Conservation (phyloP, 2,888 invertebrate genomes). For the Hofmannophila pseudospretella region DNA sequence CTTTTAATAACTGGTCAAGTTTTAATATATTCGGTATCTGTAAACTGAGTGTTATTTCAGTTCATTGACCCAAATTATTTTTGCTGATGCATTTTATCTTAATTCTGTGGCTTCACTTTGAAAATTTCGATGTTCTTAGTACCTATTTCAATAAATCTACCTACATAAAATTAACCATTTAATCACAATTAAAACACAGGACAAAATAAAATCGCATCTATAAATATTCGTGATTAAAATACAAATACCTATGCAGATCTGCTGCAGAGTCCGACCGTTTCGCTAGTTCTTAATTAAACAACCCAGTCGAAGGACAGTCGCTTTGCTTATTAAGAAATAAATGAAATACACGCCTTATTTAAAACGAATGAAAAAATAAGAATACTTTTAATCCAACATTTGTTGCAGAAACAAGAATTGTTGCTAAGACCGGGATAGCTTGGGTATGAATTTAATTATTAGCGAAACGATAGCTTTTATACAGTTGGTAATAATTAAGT, state of each 20-base stretch:
- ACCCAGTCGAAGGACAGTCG: conserved; percentile 37
- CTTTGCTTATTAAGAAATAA: conserved; percentile 64
- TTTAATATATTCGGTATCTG: neutral
- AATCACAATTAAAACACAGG: conserved; percentile 34
- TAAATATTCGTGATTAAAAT: conserved; percentile 58
- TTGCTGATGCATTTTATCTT: too few species aligned
- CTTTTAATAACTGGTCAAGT: neutral
- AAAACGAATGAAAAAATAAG: conserved; percentile 34
- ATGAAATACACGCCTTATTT: conserved; percentile 50
- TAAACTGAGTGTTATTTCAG: neutral
- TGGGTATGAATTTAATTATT: conserved; percentile 15
- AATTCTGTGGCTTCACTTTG: neutral
- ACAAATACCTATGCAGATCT: conserved; percentile 46
- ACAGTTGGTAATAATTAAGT: too few species aligned
- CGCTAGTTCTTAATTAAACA: conserved; percentile 62
- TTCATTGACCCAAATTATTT: neutral
- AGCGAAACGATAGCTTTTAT: conserved; percentile 20
- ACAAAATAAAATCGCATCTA: conserved; percentile 41
- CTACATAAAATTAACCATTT: conserved; percentile 28
- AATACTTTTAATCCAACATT: conserved; percentile 32
- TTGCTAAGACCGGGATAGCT: conserved; percentile 31
- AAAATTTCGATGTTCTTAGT: too few species aligned
- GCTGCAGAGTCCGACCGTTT: conserved; percentile 22
- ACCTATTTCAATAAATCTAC: neutral
- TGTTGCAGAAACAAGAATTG: conserved; percentile 37